Evolutionary conservation across 2,888 invertebrate genomes (phyloP).

Genomic region (Tuberolachnus salignus): DNA sequence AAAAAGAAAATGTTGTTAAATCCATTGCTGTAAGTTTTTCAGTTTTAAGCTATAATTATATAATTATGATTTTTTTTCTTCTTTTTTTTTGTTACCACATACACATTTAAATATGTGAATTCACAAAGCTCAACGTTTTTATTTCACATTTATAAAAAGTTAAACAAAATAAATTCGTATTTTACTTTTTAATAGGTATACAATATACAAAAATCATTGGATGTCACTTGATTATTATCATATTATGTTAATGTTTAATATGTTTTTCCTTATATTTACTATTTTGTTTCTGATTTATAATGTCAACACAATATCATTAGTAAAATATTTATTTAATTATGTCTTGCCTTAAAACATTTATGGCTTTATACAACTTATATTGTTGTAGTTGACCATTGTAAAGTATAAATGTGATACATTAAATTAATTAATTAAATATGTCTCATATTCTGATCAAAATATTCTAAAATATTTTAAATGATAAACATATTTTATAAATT

Average conservation of each 20-base stretch:
- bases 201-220: conserved; percentile 11
- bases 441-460: conserved; percentile 31
- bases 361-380: conserved; percentile 11
- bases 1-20: conserved; percentile 62
- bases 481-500: conserved; percentile 19
- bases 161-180: conserved; percentile 22
- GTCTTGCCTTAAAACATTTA: conserved; percentile 48
- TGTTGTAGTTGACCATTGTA: neutral
- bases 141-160: conserved; percentile 26
- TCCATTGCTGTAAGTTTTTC: conserved; percentile 49
- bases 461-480: conserved; percentile 37
- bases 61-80: conserved; percentile 39
- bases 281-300: conserved; percentile 33
- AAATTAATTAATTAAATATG: conserved; percentile 31
- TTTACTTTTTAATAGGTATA: conserved; percentile 25
- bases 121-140: conserved; percentile 54
- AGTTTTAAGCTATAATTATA: conserved; percentile 42
- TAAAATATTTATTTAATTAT: conserved; percentile 32
- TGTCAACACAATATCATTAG: conserved; percentile 33
- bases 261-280: conserved; percentile 6
- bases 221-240: conserved; percentile 20
- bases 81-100: conserved; percentile 53
- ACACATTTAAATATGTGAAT: conserved; percentile 50
- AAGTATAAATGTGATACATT: conserved; percentile 40
- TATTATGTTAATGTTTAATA: conserved; percentile 19